Conservation (phyloP, 2,113 vertebrate genomes). For the Tricholaema leucomelas region DNA sequence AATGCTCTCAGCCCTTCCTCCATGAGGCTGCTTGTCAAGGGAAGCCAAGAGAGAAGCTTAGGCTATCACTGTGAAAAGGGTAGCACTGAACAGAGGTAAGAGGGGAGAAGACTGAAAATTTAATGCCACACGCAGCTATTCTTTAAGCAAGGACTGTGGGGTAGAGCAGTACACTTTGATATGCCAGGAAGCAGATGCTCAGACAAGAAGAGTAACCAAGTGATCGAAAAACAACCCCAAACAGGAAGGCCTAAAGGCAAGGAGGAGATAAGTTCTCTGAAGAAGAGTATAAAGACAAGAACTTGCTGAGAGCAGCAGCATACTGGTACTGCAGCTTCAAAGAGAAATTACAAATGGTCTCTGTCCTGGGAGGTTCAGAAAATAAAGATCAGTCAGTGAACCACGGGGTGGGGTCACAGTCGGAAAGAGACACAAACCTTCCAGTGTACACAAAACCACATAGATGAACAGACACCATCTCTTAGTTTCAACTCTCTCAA, state of each 20-base stretch:
- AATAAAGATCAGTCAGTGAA: neutral
- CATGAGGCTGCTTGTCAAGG: neutral
- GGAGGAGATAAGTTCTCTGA: neutral
- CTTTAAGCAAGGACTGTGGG: neutral
- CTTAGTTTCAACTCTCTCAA: neutral
- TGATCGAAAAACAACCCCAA: neutral
- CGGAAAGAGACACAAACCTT: neutral
- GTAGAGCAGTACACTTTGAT: neutral
- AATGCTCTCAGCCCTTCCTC: neutral
- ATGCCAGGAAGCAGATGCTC: neutral
- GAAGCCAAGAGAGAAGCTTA: neutral
- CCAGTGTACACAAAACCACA: neutral
- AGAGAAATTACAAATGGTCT: neutral
- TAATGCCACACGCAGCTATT: neutral
- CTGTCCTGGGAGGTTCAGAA: neutral
- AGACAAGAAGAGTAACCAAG: neutral
- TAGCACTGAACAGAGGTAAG: rapidly evolving
- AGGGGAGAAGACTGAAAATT: neutral
- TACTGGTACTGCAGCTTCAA: neutral
- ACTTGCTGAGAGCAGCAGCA: neutral
- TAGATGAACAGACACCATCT: neutral
- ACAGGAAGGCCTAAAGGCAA: neutral
- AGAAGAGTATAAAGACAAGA: neutral
- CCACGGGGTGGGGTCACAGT: too few relatives aligned
- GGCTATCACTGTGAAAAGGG: rapidly evolving